Evolutionary conservation across 2,888 invertebrate species (phyloP).

Genomic region (Margaritifera margaritifera): DNA sequence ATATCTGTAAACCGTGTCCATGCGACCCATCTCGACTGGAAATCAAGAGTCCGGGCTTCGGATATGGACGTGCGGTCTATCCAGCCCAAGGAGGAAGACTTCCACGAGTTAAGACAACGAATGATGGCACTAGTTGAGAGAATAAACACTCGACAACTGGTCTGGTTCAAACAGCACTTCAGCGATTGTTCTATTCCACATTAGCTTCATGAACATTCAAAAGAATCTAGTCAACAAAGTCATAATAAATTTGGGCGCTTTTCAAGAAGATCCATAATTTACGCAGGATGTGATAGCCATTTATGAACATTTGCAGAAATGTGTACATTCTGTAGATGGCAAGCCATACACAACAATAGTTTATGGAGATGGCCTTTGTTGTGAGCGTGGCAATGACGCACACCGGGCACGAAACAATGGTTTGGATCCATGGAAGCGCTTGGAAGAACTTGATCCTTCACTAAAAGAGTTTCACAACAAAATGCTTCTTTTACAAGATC

Average conservation of each 20-base stretch:
- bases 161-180: slow-evolving; percentile 23
- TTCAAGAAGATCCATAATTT: slow-evolving; percentile 16
- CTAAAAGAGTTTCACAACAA: slow-evolving; percentile 36
- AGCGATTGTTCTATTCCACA: no score
- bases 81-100: slow-evolving; percentile 10
- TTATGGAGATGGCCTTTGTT: slow-evolving; percentile 26
- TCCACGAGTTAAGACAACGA: slow-evolving; percentile 3
- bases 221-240: slow-evolving; percentile 13
- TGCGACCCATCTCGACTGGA: slow-evolving; percentile 3
- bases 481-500: slow-evolving; percentile 33
- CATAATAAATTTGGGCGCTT: no score
- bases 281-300: slow-evolving; percentile 24
- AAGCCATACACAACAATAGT: slow-evolving; percentile 20
- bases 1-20: slow-evolving; percentile 20
- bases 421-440: slow-evolving; percentile 16
- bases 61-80: slow-evolving; percentile 9
- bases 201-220: slow-evolving; percentile 17
- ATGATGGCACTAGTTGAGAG: slow-evolving; percentile 18
- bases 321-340: slow-evolving; percentile 14
- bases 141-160: slow-evolving; percentile 15
- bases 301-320: slow-evolving; percentile 15
- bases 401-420: slow-evolving; percentile 23
- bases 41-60: slow-evolving; percentile 4
- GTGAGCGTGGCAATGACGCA: no score
- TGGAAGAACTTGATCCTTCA: no score